Evolutionary conservation across 2,888 invertebrate species (phyloP), one percentile per base, ranked within the genome.

Genomic region (Melitaea athalia): DNA sequence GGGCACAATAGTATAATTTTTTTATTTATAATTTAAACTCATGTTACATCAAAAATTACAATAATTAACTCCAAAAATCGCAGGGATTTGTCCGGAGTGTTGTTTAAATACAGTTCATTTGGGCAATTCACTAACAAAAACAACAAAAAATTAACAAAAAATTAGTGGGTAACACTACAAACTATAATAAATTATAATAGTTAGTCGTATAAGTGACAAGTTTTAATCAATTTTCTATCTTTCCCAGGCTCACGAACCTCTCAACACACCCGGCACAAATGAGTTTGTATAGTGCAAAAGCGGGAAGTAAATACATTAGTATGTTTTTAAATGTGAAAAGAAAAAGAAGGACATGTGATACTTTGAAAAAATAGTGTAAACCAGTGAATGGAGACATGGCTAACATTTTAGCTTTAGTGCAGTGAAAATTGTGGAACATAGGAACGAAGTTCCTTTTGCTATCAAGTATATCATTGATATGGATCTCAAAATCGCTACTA

Each of bases 201-300:
- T 38, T 38, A 4, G n/a, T 57, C 5, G 1, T 57, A n/a, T 15
- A 42, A 42, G 5, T 11, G 5, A 42, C 38, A 57, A n/a, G 5
- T 49, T n/a, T 12, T n/a, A 49, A 49, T 38, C 3, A 38, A 7
- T 50, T 59, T 78, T 74, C 84, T 87, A 87, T 84, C 77, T 85
- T 95, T 94, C 14, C 14, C 94, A 97, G 97, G 96, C 96, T 82
- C 95, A 96, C 93, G 95, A 96, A 93, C 97, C 97, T 76, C 94
- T 97, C 85, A 97, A 95, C 80, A 95, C 95, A 87, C 95, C 95
- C 83, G 95, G 96, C 86, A 95, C 95, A 86, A 96, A 96, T 89
- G 96, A 96, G 83, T 96, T 95, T 93, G 96, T 96, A 93, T 96
- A 94, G 88, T 91, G 86, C 83, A 72, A 82, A 81, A 81, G 86